These are phyloP conservation scores for Abramis brama DNA, from an alignment of 2,113 vertebrate species.

Conservation along the genomic window DNA sequence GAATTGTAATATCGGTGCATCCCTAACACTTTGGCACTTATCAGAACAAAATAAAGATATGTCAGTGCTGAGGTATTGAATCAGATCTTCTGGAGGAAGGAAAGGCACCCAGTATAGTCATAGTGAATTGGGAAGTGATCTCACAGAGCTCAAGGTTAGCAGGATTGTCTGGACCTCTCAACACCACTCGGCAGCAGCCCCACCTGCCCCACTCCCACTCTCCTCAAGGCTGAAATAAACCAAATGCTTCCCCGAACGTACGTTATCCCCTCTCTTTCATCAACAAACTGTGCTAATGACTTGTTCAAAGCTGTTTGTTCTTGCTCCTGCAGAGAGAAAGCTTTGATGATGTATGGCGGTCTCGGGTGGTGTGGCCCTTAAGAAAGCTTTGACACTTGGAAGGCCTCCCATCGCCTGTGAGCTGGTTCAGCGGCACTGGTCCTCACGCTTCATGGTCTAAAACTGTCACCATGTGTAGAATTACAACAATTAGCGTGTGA, in stretches of 20 bases:
- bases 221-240: conserved; percentile 52
- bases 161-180: conserved; percentile 49
- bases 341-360: conserved; percentile 59
- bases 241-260: conserved; percentile 45
- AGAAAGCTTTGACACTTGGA: conserved; percentile 69
- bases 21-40: not conserved
- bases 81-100: conserved; percentile 33
- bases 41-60: not conserved
- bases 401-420: conserved; percentile 55
- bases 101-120: conserved; percentile 6
- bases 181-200: conserved; percentile 42
- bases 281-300: conserved; percentile 42
- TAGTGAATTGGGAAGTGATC: conserved; percentile 40
- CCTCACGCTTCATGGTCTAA: conserved; percentile 60
- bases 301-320: conserved; percentile 46
- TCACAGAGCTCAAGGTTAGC: conserved; percentile 56
- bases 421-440: conserved; percentile 39
- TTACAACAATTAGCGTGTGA: conserved; percentile 68
- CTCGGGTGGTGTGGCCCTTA: conserved; percentile 70
- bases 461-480: conserved; percentile 73
- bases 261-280: conserved; percentile 51
- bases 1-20: not conserved
- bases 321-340: conserved; percentile 23
- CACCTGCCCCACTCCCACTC: conserved; percentile 40
- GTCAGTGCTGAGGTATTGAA: conserved; percentile 10